These are phyloP conservation scores for Saturnia japonica DNA, from an alignment of 2,888 invertebrate species.

Conservation along the genomic window DNA sequence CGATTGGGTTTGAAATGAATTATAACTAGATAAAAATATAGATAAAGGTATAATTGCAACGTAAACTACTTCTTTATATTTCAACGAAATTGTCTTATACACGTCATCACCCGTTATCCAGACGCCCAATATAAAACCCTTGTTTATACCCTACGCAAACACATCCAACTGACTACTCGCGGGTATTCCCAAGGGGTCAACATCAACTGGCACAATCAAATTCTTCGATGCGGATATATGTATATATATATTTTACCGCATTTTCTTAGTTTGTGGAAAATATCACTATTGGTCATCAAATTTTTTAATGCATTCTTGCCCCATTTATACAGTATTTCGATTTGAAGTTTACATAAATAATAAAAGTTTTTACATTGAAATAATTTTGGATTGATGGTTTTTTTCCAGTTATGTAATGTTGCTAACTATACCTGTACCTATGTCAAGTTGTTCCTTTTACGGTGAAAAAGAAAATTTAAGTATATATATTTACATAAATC, in stretches of 20 bases:
- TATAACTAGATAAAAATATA: not conserved
- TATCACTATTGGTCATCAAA: not conserved
- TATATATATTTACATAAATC: too few species aligned
- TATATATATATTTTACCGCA: not conserved
- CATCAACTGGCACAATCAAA: conserved; percentile 13
- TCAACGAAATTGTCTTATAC: conserved; percentile 11
- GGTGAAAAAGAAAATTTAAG: too few species aligned
- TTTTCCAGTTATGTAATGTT: too few species aligned
- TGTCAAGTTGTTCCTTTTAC: too few species aligned
- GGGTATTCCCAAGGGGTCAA: conserved; percentile 4
- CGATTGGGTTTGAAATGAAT: not conserved
- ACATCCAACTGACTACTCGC: conserved; percentile 11
- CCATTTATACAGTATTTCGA: not conserved
- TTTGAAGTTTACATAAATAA: too few species aligned
- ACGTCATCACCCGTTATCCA: not conserved
- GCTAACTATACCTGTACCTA: too few species aligned
- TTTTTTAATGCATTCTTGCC: not conserved
- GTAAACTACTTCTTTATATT: not conserved
- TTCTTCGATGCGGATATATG: conserved; percentile 1
- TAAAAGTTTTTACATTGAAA: too few species aligned
- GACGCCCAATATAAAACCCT: conserved; percentile 14
- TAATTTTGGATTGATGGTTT: too few species aligned
- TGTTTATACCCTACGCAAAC: conserved; percentile 15
- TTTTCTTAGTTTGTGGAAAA: not conserved
- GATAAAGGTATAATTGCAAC: not conserved